phyloP scores from a whole-genome alignment of 2,113 vertebrate species.

The Neomonachus schauinslandi region DNA sequence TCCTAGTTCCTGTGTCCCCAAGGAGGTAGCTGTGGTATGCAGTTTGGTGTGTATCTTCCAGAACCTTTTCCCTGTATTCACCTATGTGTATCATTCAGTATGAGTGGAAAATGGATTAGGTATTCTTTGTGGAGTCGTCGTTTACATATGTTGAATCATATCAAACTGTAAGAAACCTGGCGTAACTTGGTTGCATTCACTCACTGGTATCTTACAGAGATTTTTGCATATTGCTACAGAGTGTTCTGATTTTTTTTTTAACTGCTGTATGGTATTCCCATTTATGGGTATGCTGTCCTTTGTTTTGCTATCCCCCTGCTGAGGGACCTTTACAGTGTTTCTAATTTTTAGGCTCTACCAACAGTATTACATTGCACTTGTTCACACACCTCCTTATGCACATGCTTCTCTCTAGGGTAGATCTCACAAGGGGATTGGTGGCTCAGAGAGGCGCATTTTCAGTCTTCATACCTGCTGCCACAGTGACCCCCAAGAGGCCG shows the following conservation, averaged over 20 bases:
- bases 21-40: accelerated
- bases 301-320: neutral
- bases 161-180: neutral
- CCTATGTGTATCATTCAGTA: no score
- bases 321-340: neutral
- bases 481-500: neutral
- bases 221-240: neutral
- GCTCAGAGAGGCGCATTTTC: neutral
- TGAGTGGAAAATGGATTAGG: no score
- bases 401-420: neutral
- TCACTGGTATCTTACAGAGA: neutral
- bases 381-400: neutral
- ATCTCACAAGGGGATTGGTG: neutral
- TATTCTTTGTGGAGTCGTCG: neutral
- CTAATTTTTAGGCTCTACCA: neutral
- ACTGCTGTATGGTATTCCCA: accelerated
- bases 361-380: no score
- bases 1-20: neutral
- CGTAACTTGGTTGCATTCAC: neutral
- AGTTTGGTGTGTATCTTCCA: neutral
- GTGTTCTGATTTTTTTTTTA: neutral
- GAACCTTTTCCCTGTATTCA: neutral
- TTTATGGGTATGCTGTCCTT: neutral
- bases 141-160: neutral
- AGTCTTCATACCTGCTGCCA: neutral